Evolutionary conservation across 2,113 vertebrate species (phyloP).

Genomic region (Gallinago undulata): DNA sequence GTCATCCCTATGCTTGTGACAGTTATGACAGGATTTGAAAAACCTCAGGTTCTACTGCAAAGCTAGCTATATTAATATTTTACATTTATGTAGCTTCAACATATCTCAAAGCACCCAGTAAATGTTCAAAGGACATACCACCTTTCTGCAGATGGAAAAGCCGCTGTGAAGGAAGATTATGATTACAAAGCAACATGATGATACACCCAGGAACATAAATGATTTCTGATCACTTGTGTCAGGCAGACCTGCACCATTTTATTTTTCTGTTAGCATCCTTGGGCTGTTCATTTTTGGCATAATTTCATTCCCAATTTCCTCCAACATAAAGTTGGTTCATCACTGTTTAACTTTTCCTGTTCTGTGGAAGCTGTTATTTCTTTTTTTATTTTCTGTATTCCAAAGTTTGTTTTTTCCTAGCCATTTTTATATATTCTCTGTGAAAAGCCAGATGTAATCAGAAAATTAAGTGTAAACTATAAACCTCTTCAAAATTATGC

Average conservation of each 20-base stretch:
- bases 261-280: not conserved
- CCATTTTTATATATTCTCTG: not conserved
- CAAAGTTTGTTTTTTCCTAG: not conserved
- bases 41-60: not conserved
- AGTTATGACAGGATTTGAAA: not conserved
- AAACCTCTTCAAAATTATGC: not conserved
- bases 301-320: not conserved
- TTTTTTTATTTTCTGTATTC: not conserved
- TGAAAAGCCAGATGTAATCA: not conserved
- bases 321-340: not conserved
- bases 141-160: not conserved
- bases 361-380: not conserved
- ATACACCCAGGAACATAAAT: not conserved
- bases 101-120: not conserved
- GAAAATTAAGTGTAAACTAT: not conserved
- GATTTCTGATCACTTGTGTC: not conserved
- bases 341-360: not conserved
- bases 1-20: not conserved
- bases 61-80: not conserved
- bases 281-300: not conserved
- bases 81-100: not conserved
- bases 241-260: not conserved
- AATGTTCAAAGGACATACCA: not conserved
- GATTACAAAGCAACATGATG: not conserved
- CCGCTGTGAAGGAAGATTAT: not conserved